phyloP scores from a whole-genome alignment of 2,113 vertebrate species.

The Campylorhamphus procurvoides region DNA sequence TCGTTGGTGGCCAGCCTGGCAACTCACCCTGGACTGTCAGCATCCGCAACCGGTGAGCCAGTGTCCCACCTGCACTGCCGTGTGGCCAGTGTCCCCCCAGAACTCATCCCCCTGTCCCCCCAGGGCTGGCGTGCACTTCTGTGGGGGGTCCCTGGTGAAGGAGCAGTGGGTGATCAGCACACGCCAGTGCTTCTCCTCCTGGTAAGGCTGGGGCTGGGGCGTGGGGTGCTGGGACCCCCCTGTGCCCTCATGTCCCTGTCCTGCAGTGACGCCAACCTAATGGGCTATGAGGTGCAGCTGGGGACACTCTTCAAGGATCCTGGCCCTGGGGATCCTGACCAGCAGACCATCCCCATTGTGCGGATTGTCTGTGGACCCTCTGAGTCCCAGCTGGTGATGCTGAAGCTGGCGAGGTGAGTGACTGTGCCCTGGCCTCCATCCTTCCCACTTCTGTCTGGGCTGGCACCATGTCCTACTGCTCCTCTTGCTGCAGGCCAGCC shows the following conservation, averaged over 20 bases:
- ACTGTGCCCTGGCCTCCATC: fast-evolving
- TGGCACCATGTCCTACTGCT: background rate
- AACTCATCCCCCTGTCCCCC: background rate
- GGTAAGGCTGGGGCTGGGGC: slow-evolving; percentile 69
- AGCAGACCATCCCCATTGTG: slow-evolving; percentile 81
- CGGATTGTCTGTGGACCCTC: slow-evolving; percentile 90
- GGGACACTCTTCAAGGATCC: slow-evolving; percentile 89
- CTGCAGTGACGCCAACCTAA: slow-evolving; percentile 82
- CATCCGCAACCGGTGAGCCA: slow-evolving; percentile 87
- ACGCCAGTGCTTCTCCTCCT: slow-evolving; percentile 94
- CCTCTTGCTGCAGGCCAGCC: slow-evolving; percentile 73
- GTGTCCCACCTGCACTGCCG: fast-evolving
- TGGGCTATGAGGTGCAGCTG: slow-evolving; percentile 87
- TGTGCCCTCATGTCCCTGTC: background rate
- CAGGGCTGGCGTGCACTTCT: slow-evolving; percentile 93
- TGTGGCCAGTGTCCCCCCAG: fast-evolving
- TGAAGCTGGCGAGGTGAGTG: slow-evolving; percentile 86
- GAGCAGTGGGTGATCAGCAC: slow-evolving; percentile 95
- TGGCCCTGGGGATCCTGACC: slow-evolving; percentile 76
- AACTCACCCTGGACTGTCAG: slow-evolving; percentile 98
- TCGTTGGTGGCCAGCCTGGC: slow-evolving; percentile 85
- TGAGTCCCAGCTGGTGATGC: slow-evolving; percentile 89
- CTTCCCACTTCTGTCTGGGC: too few species aligned
- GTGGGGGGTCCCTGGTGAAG: slow-evolving; percentile 91
- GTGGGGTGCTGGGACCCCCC: fast-evolving